A percentile compares a stretch with the other conserved stretches of the same genome.
phyloP scores from a whole-genome alignment of 2,797 vertebrate species.

The Aeoliscus strigatus region DNA sequence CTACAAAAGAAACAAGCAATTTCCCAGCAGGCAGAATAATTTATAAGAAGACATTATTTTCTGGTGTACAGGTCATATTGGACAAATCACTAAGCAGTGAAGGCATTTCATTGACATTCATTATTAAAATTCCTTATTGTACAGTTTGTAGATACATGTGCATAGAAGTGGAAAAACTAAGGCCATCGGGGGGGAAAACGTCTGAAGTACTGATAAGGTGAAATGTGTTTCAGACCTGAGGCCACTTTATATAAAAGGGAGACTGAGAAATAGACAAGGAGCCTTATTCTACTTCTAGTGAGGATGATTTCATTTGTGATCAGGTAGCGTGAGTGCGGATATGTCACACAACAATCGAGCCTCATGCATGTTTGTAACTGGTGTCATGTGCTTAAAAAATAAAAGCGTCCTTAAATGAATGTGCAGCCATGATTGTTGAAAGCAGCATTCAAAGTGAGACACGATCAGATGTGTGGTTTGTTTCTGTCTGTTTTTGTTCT shows the following conservation, averaged over 20 bases:
- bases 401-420: slow-evolving; percentile 27
- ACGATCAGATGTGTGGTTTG: not conserved
- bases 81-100: slow-evolving; percentile 61
- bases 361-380: slow-evolving; percentile 51
- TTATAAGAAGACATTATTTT: slow-evolving; percentile 62
- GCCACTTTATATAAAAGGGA: slow-evolving; percentile 1
- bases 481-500: slow-evolving; percentile 24
- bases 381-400: slow-evolving; percentile 18
- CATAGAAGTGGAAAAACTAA: slow-evolving; percentile 76
- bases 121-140: slow-evolving; percentile 49
- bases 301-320: no score
- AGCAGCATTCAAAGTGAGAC: no score
- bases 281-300: slow-evolving; percentile 29
- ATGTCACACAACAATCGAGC: slow-evolving; percentile 25
- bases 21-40: slow-evolving; percentile 66
- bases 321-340: slow-evolving; percentile 2
- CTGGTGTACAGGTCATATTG: slow-evolving; percentile 55
- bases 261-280: slow-evolving; percentile 20
- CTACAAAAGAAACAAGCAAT: slow-evolving; percentile 35
- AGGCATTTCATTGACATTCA: slow-evolving; percentile 61
- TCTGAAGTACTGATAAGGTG: slow-evolving; percentile 10
- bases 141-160: slow-evolving; percentile 58
- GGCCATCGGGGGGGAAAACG: slow-evolving; percentile 54
- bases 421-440: slow-evolving; percentile 19
- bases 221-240: slow-evolving; percentile 11